Conservation (phyloP, 1,140 invertebrate genomes). For the Dufourea novaeangliae region DNA sequence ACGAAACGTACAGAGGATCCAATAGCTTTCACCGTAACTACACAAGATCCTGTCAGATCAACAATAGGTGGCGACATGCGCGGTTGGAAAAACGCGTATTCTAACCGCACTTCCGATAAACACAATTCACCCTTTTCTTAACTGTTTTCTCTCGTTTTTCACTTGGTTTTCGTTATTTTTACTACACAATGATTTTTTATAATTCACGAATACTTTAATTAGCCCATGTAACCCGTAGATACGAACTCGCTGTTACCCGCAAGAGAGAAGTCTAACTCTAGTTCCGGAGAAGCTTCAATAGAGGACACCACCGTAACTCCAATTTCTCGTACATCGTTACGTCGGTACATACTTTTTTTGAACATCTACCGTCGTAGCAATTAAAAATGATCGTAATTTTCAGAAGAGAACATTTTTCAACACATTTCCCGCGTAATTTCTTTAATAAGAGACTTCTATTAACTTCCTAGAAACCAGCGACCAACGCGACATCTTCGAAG, state of each 20-base stretch:
- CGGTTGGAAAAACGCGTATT: constrained; percentile 69
- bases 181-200: constrained; percentile 1
- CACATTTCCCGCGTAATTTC: background rate
- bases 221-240: background rate
- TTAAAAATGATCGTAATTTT: constrained; percentile 23
- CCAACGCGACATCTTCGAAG: constrained; percentile 36
- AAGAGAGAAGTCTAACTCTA: constrained; percentile 49
- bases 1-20: constrained; percentile 62
- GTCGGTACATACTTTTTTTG: constrained; percentile 42
- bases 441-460: constrained; percentile 6
- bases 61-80: constrained; percentile 72
- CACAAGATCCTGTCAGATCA: constrained; percentile 58
- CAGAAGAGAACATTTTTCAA: background rate
- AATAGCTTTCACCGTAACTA: constrained; percentile 73
- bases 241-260: constrained; percentile 41
- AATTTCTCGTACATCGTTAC: constrained; percentile 29
- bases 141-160: background rate
- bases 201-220: background rate
- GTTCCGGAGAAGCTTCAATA: constrained; percentile 63
- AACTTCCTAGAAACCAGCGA: constrained; percentile 16
- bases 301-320: constrained; percentile 73
- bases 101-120: constrained; percentile 62
- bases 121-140: background rate
- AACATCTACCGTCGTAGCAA: constrained; percentile 9
- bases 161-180: background rate